A percentile compares a stretch with the other conserved stretches of the same genome.
phyloP scores from a whole-genome alignment of 2,113 vertebrate genomes.

The Hemibagrus wyckioides region DNA sequence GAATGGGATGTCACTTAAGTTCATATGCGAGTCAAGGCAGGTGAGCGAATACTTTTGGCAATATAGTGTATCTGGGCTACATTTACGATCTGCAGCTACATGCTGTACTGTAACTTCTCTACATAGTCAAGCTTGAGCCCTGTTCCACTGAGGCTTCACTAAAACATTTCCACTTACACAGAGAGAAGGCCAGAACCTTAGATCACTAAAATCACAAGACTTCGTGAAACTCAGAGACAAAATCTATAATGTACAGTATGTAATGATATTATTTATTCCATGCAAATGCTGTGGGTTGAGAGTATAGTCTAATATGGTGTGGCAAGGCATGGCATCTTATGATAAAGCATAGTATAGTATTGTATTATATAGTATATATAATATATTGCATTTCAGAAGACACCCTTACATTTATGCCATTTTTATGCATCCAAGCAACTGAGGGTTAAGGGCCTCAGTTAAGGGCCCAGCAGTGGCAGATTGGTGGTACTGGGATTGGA shows the following conservation, averaged over 20 bases:
- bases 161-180: constrained; percentile 22
- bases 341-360: neutral
- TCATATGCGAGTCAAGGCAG: no score
- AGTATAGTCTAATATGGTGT: neutral
- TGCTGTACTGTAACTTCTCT: constrained; percentile 27
- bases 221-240: constrained; percentile 37
- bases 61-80: constrained; percentile 3
- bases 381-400: no score
- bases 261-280: constrained; percentile 39
- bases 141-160: neutral
- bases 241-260: constrained; percentile 47
- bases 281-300: constrained; percentile 31
- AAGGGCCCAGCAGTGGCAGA: no score
- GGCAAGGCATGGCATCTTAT: neutral
- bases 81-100: constrained; percentile 17
- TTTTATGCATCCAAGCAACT: no score
- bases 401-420: no score
- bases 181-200: constrained; percentile 27
- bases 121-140: neutral
- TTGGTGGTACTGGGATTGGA: no score
- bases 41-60: no score
- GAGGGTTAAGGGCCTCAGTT: no score
- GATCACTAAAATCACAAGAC: constrained; percentile 22
- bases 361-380: neutral
- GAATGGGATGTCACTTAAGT: no score